Evolutionary conservation across 30 jellyfish, hydroid and myxozoan genomes (phyloP).

Genomic region (Aurelia coerulea): DNA sequence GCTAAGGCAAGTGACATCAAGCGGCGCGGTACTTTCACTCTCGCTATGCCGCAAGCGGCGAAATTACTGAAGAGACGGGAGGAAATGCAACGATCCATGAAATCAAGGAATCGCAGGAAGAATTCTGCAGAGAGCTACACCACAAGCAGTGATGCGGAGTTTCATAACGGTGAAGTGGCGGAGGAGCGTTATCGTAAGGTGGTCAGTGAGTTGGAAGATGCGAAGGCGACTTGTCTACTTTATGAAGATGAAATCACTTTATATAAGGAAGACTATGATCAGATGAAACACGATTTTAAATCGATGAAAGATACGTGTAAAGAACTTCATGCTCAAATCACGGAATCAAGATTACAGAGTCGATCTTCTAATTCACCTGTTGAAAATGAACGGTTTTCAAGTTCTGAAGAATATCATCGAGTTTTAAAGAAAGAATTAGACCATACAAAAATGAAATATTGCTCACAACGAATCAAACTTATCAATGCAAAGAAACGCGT

Average conservation of each 20-base stretch:
- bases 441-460: conserved; percentile 78
- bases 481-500: conserved; percentile 93
- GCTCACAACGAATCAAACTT: conserved; percentile 84
- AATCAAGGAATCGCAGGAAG: conserved; percentile 17
- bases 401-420: conserved; percentile 64
- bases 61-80: conserved; percentile 65
- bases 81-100: conserved; percentile 37
- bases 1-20: conserved; percentile 66
- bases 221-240: conserved; percentile 67
- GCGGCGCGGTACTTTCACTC: conserved; percentile 88
- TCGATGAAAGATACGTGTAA: conserved; percentile 60
- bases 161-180: conserved; percentile 45
- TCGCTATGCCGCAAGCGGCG: conserved; percentile 65
- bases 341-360: conserved; percentile 68
- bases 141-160: conserved; percentile 62
- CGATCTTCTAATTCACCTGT: conserved; percentile 3
- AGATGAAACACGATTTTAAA: conserved; percentile 62
- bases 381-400: conserved; percentile 17
- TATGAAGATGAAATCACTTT: conserved; percentile 73
- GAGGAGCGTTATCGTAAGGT: conserved; percentile 59
- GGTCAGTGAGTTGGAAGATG: conserved; percentile 69
- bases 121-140: conserved; percentile 35
- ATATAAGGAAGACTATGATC: conserved; percentile 57
- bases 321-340: conserved; percentile 57
- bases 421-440: conserved; percentile 85